Evolutionary conservation across 2,888 invertebrate species (phyloP).

Genomic region (Heliconius cydno): DNA sequence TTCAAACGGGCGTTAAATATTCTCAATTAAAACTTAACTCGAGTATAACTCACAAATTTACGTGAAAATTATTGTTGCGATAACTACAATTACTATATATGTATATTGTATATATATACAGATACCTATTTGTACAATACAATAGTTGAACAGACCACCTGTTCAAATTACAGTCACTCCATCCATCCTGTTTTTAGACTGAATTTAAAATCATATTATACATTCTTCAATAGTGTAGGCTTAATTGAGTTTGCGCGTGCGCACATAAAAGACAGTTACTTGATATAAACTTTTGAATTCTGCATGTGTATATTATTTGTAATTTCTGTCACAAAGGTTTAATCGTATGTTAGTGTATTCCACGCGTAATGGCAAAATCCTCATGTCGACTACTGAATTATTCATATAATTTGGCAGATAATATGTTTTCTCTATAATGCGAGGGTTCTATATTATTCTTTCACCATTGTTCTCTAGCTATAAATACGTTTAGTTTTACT

Average conservation of each 20-base stretch:
- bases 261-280: conserved; percentile 25
- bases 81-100: not conserved
- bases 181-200: conserved; percentile 37
- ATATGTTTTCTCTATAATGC: conserved; percentile 36
- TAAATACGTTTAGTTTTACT: not conserved
- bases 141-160: not conserved
- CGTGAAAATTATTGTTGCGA: conserved; percentile 4
- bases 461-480: conserved; percentile 26
- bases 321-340: conserved; percentile 35
- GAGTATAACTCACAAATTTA: not conserved
- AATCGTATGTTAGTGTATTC: conserved; percentile 39
- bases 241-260: conserved; percentile 29
- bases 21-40: not conserved
- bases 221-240: conserved; percentile 22
- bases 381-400: conserved; percentile 32
- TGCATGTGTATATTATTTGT: conserved; percentile 30
- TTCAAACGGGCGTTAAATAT: not conserved
- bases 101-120: not conserved
- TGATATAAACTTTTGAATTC: conserved; percentile 26
- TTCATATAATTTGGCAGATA: conserved; percentile 38
- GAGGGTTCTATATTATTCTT: conserved; percentile 22
- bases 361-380: conserved; percentile 37
- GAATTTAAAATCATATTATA: conserved; percentile 19
- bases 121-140: not conserved
- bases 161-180: conserved; percentile 3